Base-by-base conservation (phyloP, 2,888 invertebrate species). In the Tetrapedia diversipes region DNA sequence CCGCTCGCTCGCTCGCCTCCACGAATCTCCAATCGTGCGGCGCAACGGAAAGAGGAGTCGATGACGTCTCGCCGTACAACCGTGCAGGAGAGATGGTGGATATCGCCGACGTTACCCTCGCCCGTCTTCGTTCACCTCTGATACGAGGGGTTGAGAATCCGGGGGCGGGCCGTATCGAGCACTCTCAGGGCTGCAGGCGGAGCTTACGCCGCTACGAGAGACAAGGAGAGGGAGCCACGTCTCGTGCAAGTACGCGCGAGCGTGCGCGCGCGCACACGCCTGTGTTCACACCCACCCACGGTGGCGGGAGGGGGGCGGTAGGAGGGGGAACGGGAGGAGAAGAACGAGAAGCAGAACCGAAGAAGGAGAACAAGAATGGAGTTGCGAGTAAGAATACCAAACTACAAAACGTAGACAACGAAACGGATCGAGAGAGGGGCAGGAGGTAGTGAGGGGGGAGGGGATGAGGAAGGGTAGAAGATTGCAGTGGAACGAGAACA, bases 141-240 rank as follows among this genome's bases (percentile, higher is more conserved):
- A 76, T 77, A 79, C 79, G 88, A 86, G 86, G 88, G 85, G 87
- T 82, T 87, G 86, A 86, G 87, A 85, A 86, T 83, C 78, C 72
- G 82, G 80, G 85, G 89, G 89, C 89, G 89, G 88, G 75, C 71
- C 85, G 72, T 68, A 72, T 69, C 73, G 79, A 80, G 85, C 84
- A 80, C 82, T 75, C 82, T 75, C 80, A 69, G 80, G 86, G 83
- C 76, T 77, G 81, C 82, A 79, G 86, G 89, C 89, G 89, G 89
- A 82, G 89, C 89, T 85, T 88, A 82, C 78, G 80, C 77, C 82
- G 84, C 84, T 64, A 27, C 19, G 41, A 45, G 43, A 59, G 63
- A 53, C 68, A 69, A 68, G 61, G 68, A 68, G 76, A 75, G 75
- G 75, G 76, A 77, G 68, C 56, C 49, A 10, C 56, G 61, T 54